Evolutionary conservation across 1,140 invertebrate species (phyloP).

Genomic region (Bombus ignitus): DNA sequence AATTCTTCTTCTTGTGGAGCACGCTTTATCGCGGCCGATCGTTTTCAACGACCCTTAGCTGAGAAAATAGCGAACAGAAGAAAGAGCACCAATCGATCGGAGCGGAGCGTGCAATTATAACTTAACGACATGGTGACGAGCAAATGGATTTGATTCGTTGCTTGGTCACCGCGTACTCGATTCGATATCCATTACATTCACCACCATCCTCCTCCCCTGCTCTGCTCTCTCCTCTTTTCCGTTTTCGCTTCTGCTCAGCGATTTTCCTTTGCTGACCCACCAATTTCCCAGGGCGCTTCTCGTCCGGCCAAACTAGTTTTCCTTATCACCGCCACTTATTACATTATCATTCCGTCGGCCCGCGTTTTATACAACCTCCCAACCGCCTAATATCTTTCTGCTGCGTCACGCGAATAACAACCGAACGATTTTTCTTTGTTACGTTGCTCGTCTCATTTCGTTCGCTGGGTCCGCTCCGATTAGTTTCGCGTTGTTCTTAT

Average conservation of each 20-base stretch:
- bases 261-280: conserved; percentile 49
- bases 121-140: conserved; percentile 54
- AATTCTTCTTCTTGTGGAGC: conserved; percentile 13
- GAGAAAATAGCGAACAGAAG: background rate
- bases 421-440: background rate
- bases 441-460: background rate
- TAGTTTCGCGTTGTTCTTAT: background rate
- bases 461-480: background rate
- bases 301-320: conserved; percentile 40
- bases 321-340: conserved; percentile 49
- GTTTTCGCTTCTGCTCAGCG: conserved; percentile 39
- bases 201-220: background rate
- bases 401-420: conserved; percentile 35
- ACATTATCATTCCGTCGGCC: conserved; percentile 42
- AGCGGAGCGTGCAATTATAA: conserved; percentile 28
- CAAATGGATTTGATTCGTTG: conserved; percentile 44
- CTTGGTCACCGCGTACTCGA: background rate
- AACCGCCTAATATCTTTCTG: conserved; percentile 25
- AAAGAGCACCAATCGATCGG: background rate
- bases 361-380: conserved; percentile 4
- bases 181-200: conserved; percentile 41
- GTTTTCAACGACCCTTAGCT: background rate
- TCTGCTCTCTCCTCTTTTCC: background rate
- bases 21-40: conserved; percentile 16
- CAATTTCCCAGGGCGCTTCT: conserved; percentile 20